Evolutionary conservation across 2,888 invertebrate species (phyloP).

Genomic region (Agrotis clavis): DNA sequence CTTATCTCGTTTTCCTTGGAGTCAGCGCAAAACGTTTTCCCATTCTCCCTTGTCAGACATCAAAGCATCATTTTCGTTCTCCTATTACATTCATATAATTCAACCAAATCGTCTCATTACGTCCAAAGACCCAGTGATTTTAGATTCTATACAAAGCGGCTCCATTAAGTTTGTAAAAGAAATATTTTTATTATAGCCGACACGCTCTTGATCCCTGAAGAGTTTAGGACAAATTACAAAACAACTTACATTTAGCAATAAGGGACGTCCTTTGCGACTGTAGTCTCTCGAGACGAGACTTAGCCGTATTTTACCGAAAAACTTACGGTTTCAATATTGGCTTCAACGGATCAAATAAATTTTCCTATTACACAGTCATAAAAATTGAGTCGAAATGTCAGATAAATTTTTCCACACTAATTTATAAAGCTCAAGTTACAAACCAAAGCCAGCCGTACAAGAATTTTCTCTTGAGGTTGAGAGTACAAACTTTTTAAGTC

Average conservation of each 20-base stretch:
- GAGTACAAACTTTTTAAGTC: neutral
- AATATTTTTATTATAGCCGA: conserved; percentile 4
- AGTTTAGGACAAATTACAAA: conserved; percentile 22
- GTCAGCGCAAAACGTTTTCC: too few relatives aligned
- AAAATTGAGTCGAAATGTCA: conserved; percentile 18
- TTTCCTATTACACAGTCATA: conserved; percentile 25
- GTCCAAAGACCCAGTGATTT: neutral
- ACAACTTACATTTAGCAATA: conserved; percentile 17
- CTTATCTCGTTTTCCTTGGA: too few relatives aligned
- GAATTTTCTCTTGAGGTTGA: neutral
- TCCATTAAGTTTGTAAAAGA: neutral
- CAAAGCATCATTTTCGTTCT: too few relatives aligned
- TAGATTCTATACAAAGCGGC: too few relatives aligned
- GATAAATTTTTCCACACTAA: neutral
- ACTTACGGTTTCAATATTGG: conserved; percentile 15
- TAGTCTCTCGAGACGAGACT: conserved; percentile 4
- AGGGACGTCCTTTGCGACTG: conserved; percentile 2
- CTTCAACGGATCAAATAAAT: conserved; percentile 23
- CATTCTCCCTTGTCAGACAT: too few relatives aligned
- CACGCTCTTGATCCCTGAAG: conserved; percentile 13
- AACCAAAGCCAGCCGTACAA: neutral
- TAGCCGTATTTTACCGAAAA: conserved; percentile 31
- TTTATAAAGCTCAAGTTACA: neutral
- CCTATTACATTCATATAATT: too few relatives aligned
- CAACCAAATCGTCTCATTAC: neutral